These are phyloP conservation scores for Laticauda colubrina DNA, from an alignment of 2,113 vertebrate species.

Conservation along the genomic window DNA sequence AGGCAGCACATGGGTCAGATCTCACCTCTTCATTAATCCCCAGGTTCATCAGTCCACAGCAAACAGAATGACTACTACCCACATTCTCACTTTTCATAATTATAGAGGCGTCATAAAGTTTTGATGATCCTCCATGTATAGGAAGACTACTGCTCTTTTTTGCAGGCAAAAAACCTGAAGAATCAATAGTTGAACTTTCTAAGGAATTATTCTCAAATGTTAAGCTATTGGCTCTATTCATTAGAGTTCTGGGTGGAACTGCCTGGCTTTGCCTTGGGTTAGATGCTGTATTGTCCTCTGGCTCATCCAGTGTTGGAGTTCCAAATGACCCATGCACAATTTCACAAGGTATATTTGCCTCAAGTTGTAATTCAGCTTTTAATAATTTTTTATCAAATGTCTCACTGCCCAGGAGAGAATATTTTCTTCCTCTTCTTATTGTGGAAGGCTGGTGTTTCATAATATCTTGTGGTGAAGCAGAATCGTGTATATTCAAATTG, in stretches of 20 bases:
- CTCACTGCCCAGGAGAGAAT: background rate
- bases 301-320: constrained; percentile 44
- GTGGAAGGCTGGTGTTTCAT: background rate
- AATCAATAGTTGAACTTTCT: background rate
- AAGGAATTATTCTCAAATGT: constrained; percentile 18
- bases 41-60: constrained; percentile 63
- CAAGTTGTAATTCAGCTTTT: background rate
- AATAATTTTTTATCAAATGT: background rate
- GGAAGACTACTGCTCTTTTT: background rate
- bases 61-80: constrained; percentile 20
- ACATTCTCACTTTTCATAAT: background rate
- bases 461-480: background rate
- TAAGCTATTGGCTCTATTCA: constrained; percentile 37
- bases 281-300: fast-evolving
- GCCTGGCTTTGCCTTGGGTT: background rate
- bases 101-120: background rate
- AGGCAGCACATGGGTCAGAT: constrained; percentile 44
- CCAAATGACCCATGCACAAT: constrained; percentile 21
- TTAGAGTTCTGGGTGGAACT: background rate
- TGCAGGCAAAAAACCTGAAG: background rate
- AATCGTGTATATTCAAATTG: background rate
- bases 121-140: constrained; percentile 13
- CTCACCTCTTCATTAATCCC: constrained; percentile 48
- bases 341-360: background rate
- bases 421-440: background rate